A percentile compares a stretch with the other conserved stretches of the same genome.
phyloP scores from a whole-genome alignment of 2,113 vertebrate genomes.

The Pipa parva region DNA sequence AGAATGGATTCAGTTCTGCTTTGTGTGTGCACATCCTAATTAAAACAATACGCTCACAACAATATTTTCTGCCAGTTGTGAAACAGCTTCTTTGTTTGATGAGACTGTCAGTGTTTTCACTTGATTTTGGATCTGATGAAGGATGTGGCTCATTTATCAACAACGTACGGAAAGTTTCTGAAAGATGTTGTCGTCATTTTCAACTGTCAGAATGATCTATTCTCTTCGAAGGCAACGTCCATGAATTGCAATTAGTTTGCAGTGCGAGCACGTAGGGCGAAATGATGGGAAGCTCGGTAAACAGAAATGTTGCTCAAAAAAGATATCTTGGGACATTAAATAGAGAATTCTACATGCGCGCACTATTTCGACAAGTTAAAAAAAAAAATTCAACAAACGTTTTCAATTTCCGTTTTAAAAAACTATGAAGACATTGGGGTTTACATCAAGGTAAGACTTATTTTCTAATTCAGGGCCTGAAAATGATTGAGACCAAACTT shows the following conservation, averaged over 20 bases:
- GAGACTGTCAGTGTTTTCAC: not conserved
- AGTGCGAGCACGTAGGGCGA: constrained; percentile 23
- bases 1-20: no score
- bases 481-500: not conserved
- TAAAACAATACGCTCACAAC: no score
- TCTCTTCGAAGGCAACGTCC: not conserved
- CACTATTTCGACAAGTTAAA: not conserved
- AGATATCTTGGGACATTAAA: not conserved
- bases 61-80: no score
- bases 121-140: constrained; percentile 5
- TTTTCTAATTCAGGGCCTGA: constrained; percentile 5
- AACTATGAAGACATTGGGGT: constrained; percentile 10
- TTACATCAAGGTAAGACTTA: not conserved
- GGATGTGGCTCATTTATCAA: constrained; percentile 36
- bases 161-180: constrained; percentile 11
- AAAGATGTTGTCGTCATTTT: constrained; percentile 42
- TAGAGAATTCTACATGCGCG: not conserved
- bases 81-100: not conserved
- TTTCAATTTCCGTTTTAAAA: not conserved
- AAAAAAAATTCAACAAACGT: constrained; percentile 21
- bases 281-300: constrained; percentile 27
- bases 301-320: constrained; percentile 8
- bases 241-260: constrained; percentile 22
- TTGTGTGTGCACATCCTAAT: no score
- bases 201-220: constrained; percentile 45